Base-by-base conservation (phyloP, 2,113 vertebrate species). In the Rhea americana region DNA sequence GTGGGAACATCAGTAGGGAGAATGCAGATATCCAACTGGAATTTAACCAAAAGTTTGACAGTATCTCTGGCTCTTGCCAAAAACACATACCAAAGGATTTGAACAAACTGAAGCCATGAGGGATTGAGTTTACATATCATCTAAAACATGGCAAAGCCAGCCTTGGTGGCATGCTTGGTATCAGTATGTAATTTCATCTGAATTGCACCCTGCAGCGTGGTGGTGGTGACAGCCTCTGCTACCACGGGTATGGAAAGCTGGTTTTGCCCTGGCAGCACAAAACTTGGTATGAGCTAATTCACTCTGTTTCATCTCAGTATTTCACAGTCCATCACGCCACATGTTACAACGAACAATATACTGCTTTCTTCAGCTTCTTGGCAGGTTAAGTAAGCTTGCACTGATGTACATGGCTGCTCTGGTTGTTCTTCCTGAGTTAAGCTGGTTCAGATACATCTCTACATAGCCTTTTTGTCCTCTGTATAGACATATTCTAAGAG, bases 291-390 rank as follows among this genome's bases (percentile, higher is more conserved):
- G 41, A 94, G 50, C 89, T 85, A 89, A 89, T 80, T 92, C 74
- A 62, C 58, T 93, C 83, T 87, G 89, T 91, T 96, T 95, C 63
- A 35, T 74, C 82, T 96, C 87, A 94, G 77, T 65, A 91, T 91
- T 92, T 89, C 89, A 91, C 84, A 91, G 90, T 91, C 78, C 63
- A 35, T 71, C 82, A 11, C 82, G 80, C 84, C 84, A 87, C 84
- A 78, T 82, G 93, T 95, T 89, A 91, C 62, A 50, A 72, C 28
- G 89, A 94, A 96, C 87, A 95, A 51, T 91, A 89, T 92, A 91
- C 74, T 93, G 59, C 84, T 94, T 89, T 87, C 81, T 93, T 96
- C 82, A 61, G 45, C 71, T 85, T 89, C 73, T 94, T 96, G 89
- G 89, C 92, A 89, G 72, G 50, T 80, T 92, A 93, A 93, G 72